Evolutionary conservation across 2,797 vertebrate genomes (phyloP), one percentile per base, ranked within the genome.

Genomic region (Serranus cabrilla): DNA sequence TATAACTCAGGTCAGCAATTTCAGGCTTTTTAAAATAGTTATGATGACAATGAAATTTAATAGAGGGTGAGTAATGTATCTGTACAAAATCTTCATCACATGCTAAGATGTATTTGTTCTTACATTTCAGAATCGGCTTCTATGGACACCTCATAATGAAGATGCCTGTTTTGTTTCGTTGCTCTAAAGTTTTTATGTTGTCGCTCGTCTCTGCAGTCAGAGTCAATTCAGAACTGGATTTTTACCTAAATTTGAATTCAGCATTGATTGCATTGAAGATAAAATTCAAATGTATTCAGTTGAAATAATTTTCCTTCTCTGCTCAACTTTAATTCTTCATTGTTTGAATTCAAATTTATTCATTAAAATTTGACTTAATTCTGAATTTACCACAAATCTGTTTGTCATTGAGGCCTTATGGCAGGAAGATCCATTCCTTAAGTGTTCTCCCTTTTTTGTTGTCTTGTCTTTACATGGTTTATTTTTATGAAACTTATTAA

Each of bases 61-160:
- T n/a, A n/a, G n/a, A n/a, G n/a, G 34, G 34, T 7, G 34, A 34
- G 7, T 34, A 8, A 34, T 34, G 34, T 34, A 34, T 55, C 42
- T 7, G 42, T 43, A 1, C 11, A 5, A n/a, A 2, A 54, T 27
- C 13, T 25, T 12, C 42, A 0, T 60, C n/a, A 45, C 27, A 16
- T 25, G 1, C 6, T 5, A 31, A 20, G 2, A 9, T 21, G 0
- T 47, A 3, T 71, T 12, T 83, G 3, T 71, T 77, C 43, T 75
- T 78, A 0, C 50, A 12, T 91, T 90, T 85, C 91, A 96, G 95
- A 94, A 93, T 57, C 87, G 0, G 0, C 83, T 81, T 6, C 88
- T 18, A 96, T 96, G 95, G 95, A 96, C 56, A 95, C 93, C 2
- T 94, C 94, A 0, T 93, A 93, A 93, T 86, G 82, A 90, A 78